Base-by-base conservation (phyloP, 2,888 invertebrate genomes). In the Nipponacmea schrenckii region DNA sequence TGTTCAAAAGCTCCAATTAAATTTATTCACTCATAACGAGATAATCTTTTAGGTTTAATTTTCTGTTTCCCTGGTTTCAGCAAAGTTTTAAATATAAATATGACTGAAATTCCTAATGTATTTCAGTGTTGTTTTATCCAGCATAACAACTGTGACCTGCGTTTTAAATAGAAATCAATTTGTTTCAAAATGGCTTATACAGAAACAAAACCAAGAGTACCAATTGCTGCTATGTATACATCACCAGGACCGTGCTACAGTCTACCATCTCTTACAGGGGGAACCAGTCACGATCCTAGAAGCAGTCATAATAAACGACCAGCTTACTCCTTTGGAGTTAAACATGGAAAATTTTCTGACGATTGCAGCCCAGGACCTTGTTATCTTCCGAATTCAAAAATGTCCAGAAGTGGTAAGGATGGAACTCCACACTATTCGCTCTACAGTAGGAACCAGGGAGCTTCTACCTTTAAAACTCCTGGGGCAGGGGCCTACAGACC, bases 381-480 rank as follows among this genome's bases (percentile, higher is more conserved):
- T 62, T 75, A 81, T 64, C 70, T 70, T 39, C 79, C 78, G 5
- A 74, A 74, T 62, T 64, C 76, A 12, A 77, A 83, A 64, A 46
- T 79, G 31, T 82, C 76, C 73, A 67, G 82, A 45, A 70, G 71
- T 31, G 85, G 85, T 2, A 76, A 69, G 50, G 84, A 85, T 71
- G 84, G 84, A 15, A 80, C 84, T 1, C 84, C 85, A n/a, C 82
- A 84, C 46, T 86, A 80, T 74, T 84, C 85, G 3, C 74, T 85
- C 20, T 82, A 83, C 70, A 70, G 77, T 27, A 70, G 85, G 20
- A 74, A 74, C 17, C 74, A 71, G 63, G 81, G 80, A 10, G 45
- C 48, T 24, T 72, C 71, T n/a, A 24, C 66, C 24, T 81, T 80
- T 74, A 71, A 71, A 39, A 78, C 79, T 10, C 85, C 85, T 7